Conservation (phyloP, 2,797 vertebrate genomes). For the Halcyon leucocephala region DNA sequence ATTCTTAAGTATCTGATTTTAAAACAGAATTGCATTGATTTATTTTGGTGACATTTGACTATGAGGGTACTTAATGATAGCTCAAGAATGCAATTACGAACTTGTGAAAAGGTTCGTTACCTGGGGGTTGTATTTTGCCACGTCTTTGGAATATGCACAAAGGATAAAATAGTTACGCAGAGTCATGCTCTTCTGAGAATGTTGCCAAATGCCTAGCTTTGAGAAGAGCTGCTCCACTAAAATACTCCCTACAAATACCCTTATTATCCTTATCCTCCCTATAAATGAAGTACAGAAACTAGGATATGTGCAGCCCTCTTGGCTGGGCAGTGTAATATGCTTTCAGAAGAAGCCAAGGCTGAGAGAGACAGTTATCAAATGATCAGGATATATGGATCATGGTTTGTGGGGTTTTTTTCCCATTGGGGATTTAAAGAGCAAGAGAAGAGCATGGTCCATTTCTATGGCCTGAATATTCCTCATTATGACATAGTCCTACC, state of each 20-base stretch:
- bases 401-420: too few relatives aligned
- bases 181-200: not conserved
- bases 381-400: not conserved
- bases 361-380: not conserved
- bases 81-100: not conserved
- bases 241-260: not conserved
- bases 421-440: not conserved
- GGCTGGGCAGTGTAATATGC: not conserved
- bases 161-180: not conserved
- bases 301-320: not conserved
- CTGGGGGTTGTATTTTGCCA: not conserved
- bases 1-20: not conserved
- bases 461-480: not conserved
- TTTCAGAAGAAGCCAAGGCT: not conserved
- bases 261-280: not conserved
- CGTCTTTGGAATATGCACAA: not conserved
- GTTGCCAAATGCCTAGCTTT: not conserved
- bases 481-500: not conserved
- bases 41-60: not conserved
- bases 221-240: not conserved
- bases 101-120: not conserved
- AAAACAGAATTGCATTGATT: not conserved
- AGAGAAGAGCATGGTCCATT: not conserved
- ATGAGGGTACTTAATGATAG: not conserved
- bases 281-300: not conserved